Evolutionary conservation across 2,888 invertebrate genomes (phyloP).

Genomic region (Sipunculus nudus): DNA sequence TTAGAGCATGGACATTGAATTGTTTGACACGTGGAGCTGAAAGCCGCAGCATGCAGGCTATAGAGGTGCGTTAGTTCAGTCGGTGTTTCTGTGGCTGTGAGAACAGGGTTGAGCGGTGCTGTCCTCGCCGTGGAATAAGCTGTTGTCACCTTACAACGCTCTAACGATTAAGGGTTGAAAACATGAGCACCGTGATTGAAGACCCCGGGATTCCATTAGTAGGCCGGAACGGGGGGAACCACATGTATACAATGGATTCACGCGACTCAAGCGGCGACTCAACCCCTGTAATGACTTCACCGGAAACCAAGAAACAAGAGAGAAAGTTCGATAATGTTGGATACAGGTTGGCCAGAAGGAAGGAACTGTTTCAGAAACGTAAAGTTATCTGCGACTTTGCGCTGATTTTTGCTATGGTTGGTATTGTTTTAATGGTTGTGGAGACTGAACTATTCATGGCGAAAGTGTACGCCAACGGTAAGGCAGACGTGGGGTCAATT

Average conservation of each 20-base stretch:
- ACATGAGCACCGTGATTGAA: conserved; percentile 60
- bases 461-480: conserved; percentile 40
- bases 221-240: conserved; percentile 53
- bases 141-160: no score
- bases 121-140: no score
- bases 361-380: conserved; percentile 56
- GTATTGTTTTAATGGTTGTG: conserved; percentile 60
- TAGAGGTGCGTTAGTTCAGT: no score
- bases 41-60: no score
- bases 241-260: conserved; percentile 37
- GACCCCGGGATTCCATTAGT: conserved; percentile 61
- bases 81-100: no score
- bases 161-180: no score
- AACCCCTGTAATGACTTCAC: conserved; percentile 9
- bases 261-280: conserved; percentile 8
- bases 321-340: conserved; percentile 60
- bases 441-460: conserved; percentile 59
- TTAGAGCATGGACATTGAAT: no score
- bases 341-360: conserved; percentile 58
- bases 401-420: conserved; percentile 54
- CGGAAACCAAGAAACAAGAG: conserved; percentile 22
- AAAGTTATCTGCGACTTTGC: conserved; percentile 56
- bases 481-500: conserved; percentile 44
- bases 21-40: no score
- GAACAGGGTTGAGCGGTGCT: no score